Conservation (phyloP, 2,113 vertebrate genomes). For the Campylomormyrus tamandua region DNA sequence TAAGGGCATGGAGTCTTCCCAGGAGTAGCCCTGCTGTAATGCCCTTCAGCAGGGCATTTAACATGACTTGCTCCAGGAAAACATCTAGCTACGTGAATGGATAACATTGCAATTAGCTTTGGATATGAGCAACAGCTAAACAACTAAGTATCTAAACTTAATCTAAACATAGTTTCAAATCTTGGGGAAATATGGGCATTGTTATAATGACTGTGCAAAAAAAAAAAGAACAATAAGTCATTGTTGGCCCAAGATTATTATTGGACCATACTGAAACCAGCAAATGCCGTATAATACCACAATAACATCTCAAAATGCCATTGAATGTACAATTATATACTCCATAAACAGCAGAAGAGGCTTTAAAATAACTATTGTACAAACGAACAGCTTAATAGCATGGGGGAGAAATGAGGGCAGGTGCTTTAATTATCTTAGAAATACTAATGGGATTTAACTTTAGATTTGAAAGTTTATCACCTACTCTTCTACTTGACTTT, state of each 20-base stretch:
- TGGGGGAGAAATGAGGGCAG: neutral
- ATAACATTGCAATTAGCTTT: neutral
- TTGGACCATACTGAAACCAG: neutral
- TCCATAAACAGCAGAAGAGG: neutral
- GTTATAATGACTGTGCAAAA: neutral
- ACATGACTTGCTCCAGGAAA: neutral
- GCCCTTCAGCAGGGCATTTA: neutral
- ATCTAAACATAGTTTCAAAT: neutral
- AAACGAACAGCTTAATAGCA: neutral
- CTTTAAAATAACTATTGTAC: neutral
- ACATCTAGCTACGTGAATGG: neutral
- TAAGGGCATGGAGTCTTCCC: neutral
- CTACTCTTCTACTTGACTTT: neutral
- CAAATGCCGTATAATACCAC: neutral
- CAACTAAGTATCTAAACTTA: neutral
- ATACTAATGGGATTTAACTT: conserved; percentile 1
- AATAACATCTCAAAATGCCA: neutral
- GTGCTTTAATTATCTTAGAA: neutral
- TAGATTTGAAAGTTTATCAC: neutral
- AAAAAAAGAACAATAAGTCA: neutral
- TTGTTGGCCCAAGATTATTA: neutral
- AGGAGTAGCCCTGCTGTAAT: neutral
- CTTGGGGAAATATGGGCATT: neutral
- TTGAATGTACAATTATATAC: neutral
- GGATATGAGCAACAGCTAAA: neutral